Evolutionary conservation across 2,113 vertebrate species (phyloP).

Genomic region (Electrona antarctica): DNA sequence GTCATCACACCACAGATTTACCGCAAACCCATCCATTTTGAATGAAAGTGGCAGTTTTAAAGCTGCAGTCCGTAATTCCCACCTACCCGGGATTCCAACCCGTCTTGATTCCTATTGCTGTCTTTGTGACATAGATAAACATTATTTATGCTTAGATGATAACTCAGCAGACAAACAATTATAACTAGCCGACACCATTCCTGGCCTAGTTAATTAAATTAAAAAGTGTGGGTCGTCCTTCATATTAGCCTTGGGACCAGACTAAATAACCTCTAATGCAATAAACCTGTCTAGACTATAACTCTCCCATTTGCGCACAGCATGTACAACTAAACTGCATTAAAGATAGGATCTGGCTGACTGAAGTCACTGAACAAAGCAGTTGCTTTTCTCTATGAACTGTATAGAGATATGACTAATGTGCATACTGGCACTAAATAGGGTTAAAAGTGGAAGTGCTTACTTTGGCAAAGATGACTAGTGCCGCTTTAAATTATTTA

Average conservation of each 20-base stretch:
- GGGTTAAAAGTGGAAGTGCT: too few species aligned
- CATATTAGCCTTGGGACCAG: background rate
- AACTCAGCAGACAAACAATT: background rate
- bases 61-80: too few species aligned
- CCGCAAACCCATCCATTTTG: too few species aligned
- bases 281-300: constrained; percentile 15
- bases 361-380: constrained; percentile 64
- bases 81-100: background rate
- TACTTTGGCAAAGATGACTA: too few species aligned
- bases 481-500: too few species aligned
- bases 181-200: background rate
- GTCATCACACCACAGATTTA: too few species aligned
- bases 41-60: too few species aligned
- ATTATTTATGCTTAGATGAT: background rate
- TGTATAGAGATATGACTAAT: too few species aligned
- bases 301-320: background rate
- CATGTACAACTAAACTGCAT: constrained; percentile 2
- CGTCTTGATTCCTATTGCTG: background rate
- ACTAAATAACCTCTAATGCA: background rate
- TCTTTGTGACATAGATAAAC: background rate
- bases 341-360: background rate
- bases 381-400: background rate
- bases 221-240: background rate
- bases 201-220: background rate
- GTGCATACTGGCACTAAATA: too few species aligned